phyloP scores from a whole-genome alignment of 2,888 invertebrate genomes.

The Leucophenga maculata region DNA sequence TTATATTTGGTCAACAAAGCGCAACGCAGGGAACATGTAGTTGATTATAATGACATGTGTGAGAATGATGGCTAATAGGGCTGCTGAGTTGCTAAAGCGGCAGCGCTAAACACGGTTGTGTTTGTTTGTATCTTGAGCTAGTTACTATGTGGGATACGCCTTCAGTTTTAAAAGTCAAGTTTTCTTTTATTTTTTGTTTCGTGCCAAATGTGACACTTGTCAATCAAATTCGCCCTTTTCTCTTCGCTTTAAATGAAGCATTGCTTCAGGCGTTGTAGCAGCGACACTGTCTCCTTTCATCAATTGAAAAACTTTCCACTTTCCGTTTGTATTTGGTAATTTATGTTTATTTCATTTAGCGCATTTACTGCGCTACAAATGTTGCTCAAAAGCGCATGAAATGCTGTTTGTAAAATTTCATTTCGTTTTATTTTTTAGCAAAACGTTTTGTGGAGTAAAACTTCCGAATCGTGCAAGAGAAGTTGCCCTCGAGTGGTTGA shows the following conservation, averaged over 20 bases:
- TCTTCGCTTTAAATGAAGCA: background rate
- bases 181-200: background rate
- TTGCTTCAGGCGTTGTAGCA: background rate
- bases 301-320: background rate
- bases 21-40: conserved; percentile 43
- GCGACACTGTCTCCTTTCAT: background rate
- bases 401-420: conserved; percentile 61
- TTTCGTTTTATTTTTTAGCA: conserved; percentile 45
- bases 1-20: conserved; percentile 65
- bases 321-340: conserved; percentile 51
- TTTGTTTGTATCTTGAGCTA: background rate
- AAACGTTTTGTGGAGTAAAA: conserved; percentile 9
- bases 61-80: conserved; percentile 43
- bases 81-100: conserved; percentile 45
- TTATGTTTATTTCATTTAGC: conserved; percentile 57
- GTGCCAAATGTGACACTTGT: conserved; percentile 8
- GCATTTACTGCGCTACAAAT: conserved; percentile 42
- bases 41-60: too few relatives aligned
- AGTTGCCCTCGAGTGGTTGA: conserved; percentile 14
- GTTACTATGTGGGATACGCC: too few relatives aligned
- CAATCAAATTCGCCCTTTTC: background rate
- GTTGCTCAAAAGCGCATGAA: conserved; percentile 60
- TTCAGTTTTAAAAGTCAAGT: conserved; percentile 13
- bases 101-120: background rate
- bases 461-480: background rate